Conservation (phyloP, 1,140 invertebrate species). For the Hestina assimilis region DNA sequence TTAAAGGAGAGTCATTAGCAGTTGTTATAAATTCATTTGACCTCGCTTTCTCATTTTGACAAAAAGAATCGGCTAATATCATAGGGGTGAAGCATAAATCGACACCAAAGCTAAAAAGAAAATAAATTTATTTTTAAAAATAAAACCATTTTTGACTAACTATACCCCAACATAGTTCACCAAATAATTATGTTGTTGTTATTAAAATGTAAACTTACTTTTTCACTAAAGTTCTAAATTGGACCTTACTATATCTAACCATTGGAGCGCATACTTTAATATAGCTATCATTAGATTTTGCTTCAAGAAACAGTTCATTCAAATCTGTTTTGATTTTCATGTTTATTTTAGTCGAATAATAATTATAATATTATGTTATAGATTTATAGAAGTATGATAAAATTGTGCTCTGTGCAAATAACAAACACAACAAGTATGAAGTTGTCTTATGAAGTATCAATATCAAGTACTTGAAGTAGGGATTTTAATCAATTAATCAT, state of each 20-base stretch:
- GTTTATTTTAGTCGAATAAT: constrained; percentile 12
- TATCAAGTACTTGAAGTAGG: too few relatives aligned
- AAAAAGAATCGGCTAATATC: constrained; percentile 96
- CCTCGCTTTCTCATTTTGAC: constrained; percentile 92
- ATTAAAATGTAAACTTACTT: too few relatives aligned
- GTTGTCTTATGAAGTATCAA: too few relatives aligned
- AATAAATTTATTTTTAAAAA: not conserved
- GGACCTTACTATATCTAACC: constrained; percentile 96
- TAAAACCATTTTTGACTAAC: too few relatives aligned
- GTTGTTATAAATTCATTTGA: constrained; percentile 93
- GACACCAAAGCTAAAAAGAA: constrained; percentile 84
- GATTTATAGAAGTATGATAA: too few relatives aligned
- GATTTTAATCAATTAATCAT: too few relatives aligned
- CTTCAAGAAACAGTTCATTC: constrained; percentile 80
- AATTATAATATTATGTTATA: too few relatives aligned
- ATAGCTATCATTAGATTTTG: constrained; percentile 77
- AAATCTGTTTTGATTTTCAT: constrained; percentile 76
- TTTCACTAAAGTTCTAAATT: constrained; percentile 90
- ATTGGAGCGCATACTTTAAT: constrained; percentile 95
- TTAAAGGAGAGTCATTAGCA: constrained; percentile 87
- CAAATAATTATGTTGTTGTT: too few relatives aligned
- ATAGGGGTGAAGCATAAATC: constrained; percentile 97
- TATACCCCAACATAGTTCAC: too few relatives aligned
- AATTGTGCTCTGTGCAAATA: too few relatives aligned
- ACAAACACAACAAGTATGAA: too few relatives aligned